Conservation (phyloP, 2,888 invertebrate genomes). For the Callosobruchus maculatus region DNA sequence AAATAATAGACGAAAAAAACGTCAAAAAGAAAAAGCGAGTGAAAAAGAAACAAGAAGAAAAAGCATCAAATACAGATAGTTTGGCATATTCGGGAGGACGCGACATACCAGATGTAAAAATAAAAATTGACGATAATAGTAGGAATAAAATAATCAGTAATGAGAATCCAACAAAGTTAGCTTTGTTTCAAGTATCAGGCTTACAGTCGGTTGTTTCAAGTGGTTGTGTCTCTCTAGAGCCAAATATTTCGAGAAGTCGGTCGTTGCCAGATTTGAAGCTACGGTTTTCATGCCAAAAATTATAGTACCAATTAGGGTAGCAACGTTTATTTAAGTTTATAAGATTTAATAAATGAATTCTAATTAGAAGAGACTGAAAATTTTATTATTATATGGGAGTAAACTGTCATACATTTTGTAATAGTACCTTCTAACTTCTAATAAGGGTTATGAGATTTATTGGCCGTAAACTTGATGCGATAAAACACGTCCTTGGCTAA, state of each 20-base stretch:
- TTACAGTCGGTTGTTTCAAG: conserved; percentile 20
- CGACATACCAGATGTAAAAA: conserved; percentile 6
- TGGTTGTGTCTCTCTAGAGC: conserved; percentile 8
- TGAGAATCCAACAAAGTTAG: conserved; percentile 24
- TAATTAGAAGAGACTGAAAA: no score
- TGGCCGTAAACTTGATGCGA: no score
- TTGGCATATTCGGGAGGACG: neutral
- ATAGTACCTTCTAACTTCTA: no score
- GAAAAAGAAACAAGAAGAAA: conserved; percentile 11
- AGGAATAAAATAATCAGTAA: conserved; percentile 22
- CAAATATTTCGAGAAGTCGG: conserved; percentile 17
- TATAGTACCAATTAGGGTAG: neutral
- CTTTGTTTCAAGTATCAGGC: conserved; percentile 32
- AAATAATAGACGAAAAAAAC: conserved; percentile 25
- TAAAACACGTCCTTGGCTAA: no score
- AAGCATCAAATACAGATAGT: neutral
- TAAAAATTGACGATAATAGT: conserved; percentile 15
- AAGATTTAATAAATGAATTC: neutral
- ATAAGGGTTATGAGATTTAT: no score
- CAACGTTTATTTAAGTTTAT: neutral
- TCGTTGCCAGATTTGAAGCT: conserved; percentile 19
- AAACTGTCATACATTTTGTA: no score
- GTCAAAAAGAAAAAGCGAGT: conserved; percentile 12
- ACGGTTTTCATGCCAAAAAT: neutral
- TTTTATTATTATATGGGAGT: no score